Evolutionary conservation across 2,113 vertebrate genomes (phyloP).

Genomic region (Lophochroa leadbeateri): DNA sequence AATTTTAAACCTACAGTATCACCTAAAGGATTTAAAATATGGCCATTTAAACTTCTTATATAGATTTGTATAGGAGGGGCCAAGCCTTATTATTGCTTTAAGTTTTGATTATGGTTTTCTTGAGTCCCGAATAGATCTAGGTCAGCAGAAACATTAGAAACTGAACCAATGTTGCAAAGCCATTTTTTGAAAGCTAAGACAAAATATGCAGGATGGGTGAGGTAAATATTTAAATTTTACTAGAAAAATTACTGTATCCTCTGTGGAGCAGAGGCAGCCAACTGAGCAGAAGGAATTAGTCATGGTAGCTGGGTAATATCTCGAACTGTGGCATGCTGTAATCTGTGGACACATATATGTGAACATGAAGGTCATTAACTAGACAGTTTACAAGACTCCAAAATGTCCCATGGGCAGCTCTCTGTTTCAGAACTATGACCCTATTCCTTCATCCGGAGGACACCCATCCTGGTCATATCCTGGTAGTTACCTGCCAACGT

Average conservation of each 20-base stretch:
- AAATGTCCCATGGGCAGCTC: not conserved
- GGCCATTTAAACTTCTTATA: not conserved
- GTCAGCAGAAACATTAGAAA: not conserved
- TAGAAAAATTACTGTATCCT: not conserved
- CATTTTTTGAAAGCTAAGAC: not conserved
- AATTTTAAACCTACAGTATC: not conserved
- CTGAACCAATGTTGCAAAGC: not conserved
- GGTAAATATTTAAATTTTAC: not conserved
- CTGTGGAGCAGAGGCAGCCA: not conserved
- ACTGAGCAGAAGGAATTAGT: not conserved
- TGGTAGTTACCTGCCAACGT: not conserved
- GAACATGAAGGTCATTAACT: not conserved
- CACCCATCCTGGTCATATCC: rapidly evolving
- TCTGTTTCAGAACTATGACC: not conserved
- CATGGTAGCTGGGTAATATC: not conserved
- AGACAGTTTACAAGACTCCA: not conserved
- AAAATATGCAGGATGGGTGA: not conserved
- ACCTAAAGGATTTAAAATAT: not conserved
- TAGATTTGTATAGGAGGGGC: not conserved
- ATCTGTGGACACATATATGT: not conserved
- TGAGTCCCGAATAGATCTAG: not conserved
- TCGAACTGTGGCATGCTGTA: not conserved
- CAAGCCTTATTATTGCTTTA: not conserved
- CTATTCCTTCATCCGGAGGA: not conserved
- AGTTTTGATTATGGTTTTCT: not conserved